A percentile compares a stretch with the other conserved stretches of the same genome.
phyloP scores from a whole-genome alignment of 2,113 vertebrate genomes.

The Cricetomys ansorgei region DNA sequence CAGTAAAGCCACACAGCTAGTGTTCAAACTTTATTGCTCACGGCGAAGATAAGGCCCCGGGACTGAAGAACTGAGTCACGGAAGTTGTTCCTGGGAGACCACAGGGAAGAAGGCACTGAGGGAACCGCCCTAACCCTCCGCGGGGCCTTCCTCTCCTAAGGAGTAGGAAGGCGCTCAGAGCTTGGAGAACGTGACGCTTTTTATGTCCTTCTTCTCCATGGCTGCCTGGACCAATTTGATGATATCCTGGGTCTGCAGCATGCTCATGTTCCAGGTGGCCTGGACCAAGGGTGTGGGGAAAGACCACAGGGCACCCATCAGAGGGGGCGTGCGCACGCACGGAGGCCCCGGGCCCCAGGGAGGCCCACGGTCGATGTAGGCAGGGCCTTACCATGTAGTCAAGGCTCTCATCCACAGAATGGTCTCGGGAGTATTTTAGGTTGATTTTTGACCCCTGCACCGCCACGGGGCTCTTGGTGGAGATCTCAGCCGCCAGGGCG shows the following conservation, averaged over 20 bases:
- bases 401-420: constrained; percentile 89
- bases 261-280: constrained; percentile 95
- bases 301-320: not conserved
- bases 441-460: constrained; percentile 94
- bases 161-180: constrained; percentile 78
- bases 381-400: constrained; percentile 84
- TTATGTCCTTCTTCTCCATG: constrained; percentile 91
- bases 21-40: constrained; percentile 51
- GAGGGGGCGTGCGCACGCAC: fast-evolving
- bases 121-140: not conserved
- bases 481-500: constrained; percentile 89
- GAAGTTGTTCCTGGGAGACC: not conserved
- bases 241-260: constrained; percentile 93
- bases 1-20: not conserved
- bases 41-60: not conserved
- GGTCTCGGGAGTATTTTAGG: constrained; percentile 92
- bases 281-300: not conserved
- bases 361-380: not conserved
- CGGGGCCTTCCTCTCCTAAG: not conserved
- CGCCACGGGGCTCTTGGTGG: constrained; percentile 91
- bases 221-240: constrained; percentile 90
- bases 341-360: not conserved
- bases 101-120: not conserved
- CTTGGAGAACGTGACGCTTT: constrained; percentile 89
- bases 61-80: not conserved